Percentiles rank a stretch among this genome's conserved stretches.
These are phyloP conservation scores for Cyprinodon tularosa DNA, from an alignment of 2,113 vertebrate species.

Conservation along the genomic window DNA sequence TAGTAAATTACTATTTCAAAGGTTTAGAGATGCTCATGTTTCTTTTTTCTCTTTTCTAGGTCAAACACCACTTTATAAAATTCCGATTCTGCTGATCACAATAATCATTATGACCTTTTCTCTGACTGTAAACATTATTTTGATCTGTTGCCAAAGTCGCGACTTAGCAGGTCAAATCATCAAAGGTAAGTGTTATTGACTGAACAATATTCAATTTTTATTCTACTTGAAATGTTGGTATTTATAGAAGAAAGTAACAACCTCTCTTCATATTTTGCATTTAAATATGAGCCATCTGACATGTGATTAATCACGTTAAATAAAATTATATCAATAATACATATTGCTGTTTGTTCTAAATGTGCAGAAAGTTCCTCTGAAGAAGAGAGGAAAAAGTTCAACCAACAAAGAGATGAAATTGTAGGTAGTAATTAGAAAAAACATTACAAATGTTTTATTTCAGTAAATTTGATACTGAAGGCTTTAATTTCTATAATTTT, in stretches of 20 bases:
- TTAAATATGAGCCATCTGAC: too few relatives aligned
- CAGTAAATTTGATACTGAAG: fast-evolving
- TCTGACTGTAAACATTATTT: constrained; percentile 12
- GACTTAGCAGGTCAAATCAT: fast-evolving
- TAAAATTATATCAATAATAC: background rate
- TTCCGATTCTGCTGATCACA: background rate
- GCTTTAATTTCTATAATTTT: background rate
- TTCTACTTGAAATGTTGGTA: background rate
- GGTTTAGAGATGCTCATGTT: too few relatives aligned
- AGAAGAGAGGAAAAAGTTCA: background rate
- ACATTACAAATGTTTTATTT: background rate
- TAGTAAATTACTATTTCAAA: background rate
- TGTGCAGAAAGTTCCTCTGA: background rate
- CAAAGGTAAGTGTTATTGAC: constrained; percentile 10
- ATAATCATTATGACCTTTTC: background rate
- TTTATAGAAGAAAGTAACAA: too few relatives aligned
- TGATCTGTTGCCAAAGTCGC: background rate
- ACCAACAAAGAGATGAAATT: background rate
- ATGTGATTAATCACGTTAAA: too few relatives aligned
- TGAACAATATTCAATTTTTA: background rate
- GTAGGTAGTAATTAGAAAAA: background rate
- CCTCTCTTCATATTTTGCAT: too few relatives aligned
- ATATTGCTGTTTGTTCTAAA: background rate
- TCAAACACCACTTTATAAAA: background rate
- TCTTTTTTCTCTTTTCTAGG: fast-evolving